A percentile compares a stretch with the other conserved stretches of the same genome.
Evolutionary conservation across 2,888 invertebrate species (phyloP).

Genomic region (Lymantria dispar): DNA sequence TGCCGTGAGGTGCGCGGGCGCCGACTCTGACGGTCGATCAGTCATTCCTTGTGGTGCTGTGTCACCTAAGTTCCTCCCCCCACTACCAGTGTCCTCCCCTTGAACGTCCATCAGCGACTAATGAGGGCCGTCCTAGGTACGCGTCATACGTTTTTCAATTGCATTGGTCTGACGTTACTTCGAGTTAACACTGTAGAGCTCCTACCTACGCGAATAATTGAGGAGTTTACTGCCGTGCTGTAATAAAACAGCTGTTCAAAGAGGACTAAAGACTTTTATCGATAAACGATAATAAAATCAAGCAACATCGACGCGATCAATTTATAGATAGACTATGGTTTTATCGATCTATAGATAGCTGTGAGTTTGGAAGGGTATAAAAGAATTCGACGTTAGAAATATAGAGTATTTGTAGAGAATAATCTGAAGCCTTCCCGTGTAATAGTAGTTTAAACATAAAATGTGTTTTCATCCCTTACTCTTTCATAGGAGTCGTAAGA

Average conservation of each 20-base stretch:
- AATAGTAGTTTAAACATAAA: too few relatives aligned
- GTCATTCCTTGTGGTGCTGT: constrained; percentile 68
- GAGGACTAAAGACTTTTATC: neutral
- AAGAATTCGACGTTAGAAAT: too few relatives aligned
- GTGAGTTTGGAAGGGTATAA: too few relatives aligned
- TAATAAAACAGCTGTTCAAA: constrained; percentile 2
- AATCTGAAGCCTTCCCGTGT: too few relatives aligned
- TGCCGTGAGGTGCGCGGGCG: constrained; percentile 67
- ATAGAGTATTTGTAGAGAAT: too few relatives aligned
- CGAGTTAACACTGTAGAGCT: constrained; percentile 21
- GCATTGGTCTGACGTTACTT: constrained; percentile 26
- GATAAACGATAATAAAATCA: neutral
- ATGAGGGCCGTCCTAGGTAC: constrained; percentile 68
- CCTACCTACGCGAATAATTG: constrained; percentile 18
- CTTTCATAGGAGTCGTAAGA: too few relatives aligned
- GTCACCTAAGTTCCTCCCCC: constrained; percentile 51
- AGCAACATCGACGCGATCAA: neutral
- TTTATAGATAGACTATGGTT: neutral
- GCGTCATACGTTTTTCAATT: constrained; percentile 35
- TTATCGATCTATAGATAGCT: too few relatives aligned
- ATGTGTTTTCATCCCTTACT: too few relatives aligned
- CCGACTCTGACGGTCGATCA: constrained; percentile 69
- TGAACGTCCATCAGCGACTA: constrained; percentile 44
- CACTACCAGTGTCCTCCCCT: constrained; percentile 17
- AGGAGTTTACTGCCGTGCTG: neutral